These are phyloP conservation scores for Hippocampus abdominalis DNA, from an alignment of 2,113 vertebrate genomes.

Conservation along the genomic window DNA sequence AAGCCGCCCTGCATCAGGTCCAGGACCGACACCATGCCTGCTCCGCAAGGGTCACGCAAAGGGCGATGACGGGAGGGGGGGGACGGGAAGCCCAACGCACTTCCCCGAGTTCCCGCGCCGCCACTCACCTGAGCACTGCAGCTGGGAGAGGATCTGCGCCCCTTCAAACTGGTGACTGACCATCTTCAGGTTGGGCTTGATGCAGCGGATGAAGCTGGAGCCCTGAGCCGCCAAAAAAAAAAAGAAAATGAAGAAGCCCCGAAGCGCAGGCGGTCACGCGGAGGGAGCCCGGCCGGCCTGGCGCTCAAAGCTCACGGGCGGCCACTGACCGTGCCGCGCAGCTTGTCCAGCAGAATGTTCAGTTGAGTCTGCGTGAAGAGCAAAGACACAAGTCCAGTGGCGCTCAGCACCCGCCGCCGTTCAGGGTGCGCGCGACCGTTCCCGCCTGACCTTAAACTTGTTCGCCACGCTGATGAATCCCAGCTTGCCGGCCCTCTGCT, in stretches of 20 bases:
- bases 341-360: constrained; percentile 94
- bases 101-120: no score
- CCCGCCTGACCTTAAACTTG: constrained; percentile 94
- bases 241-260: no score
- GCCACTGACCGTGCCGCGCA: constrained; percentile 91
- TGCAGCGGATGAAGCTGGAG: constrained; percentile 95
- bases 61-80: neutral
- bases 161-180: constrained; percentile 94
- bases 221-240: constrained; percentile 71
- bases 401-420: no score
- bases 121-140: constrained; percentile 92
- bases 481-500: constrained; percentile 95
- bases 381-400: neutral
- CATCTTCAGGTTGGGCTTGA: constrained; percentile 99
- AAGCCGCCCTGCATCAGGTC: constrained; percentile 99
- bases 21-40: constrained; percentile 97
- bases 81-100: no score
- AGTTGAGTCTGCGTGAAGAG: constrained; percentile 82
- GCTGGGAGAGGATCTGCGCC: constrained; percentile 94
- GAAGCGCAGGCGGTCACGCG: neutral
- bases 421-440: no score
- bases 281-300: neutral
- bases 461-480: constrained; percentile 97
- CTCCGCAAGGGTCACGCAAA: no score
- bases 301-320: neutral